Evolutionary conservation across 2,797 vertebrate genomes (phyloP).

Genomic region (Sebastes oblongus): DNA sequence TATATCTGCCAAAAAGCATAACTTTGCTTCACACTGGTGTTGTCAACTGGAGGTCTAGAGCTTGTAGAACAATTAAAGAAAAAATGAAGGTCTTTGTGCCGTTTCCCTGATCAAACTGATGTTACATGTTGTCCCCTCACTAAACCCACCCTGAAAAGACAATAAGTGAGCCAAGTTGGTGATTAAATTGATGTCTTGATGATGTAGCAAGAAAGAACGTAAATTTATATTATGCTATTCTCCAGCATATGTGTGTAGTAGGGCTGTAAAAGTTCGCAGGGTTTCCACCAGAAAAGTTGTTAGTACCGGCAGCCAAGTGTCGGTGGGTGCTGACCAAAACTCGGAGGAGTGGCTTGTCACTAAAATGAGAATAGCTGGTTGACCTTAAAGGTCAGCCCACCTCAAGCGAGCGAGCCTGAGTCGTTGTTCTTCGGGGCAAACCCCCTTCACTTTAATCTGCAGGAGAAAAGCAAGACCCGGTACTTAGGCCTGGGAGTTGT

Average conservation of each 20-base stretch:
- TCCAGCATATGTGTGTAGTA: not conserved
- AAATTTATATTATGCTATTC: not conserved
- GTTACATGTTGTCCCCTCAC: not conserved
- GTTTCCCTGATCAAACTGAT: not conserved
- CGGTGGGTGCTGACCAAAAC: too few species aligned
- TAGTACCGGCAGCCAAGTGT: too few species aligned
- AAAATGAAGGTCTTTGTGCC: not conserved
- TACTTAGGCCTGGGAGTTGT: too few species aligned
- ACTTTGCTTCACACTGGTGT: not conserved
- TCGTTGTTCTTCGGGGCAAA: too few species aligned
- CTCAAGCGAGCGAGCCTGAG: too few species aligned
- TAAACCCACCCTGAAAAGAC: not conserved
- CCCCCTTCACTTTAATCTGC: too few species aligned
- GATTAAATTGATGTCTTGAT: not conserved
- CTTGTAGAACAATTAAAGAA: not conserved
- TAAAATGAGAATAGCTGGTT: too few species aligned
- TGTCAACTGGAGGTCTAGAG: not conserved
- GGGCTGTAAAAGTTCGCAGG: too few species aligned
- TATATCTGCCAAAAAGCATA: not conserved
- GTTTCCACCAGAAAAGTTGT: too few species aligned
- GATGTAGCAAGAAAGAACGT: not conserved
- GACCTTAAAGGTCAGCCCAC: too few species aligned
- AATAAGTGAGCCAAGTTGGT: not conserved
- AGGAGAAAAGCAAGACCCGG: too few species aligned
- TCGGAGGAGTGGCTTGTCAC: too few species aligned